A percentile compares a stretch with the other conserved stretches of the same genome.
phyloP scores from a whole-genome alignment of 23 tunicate genomes.

The Trididemnum miniatum region DNA sequence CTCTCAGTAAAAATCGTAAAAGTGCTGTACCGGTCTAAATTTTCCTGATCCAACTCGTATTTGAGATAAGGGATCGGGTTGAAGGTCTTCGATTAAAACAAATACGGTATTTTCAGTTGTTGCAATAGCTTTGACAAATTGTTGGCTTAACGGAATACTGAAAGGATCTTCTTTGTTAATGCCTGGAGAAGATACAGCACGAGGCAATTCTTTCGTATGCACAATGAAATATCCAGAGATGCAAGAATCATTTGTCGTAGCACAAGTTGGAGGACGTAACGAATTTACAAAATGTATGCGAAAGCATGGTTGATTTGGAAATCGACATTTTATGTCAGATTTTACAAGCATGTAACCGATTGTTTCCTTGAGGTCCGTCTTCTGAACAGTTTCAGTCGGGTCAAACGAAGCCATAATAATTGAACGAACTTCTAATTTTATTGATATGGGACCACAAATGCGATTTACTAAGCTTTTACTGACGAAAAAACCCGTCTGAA shows the following conservation, averaged over 20 bases:
- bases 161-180: slow-evolving; percentile 37
- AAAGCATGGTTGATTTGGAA: slow-evolving; percentile 30
- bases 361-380: neutral
- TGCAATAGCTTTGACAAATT: neutral
- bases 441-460: neutral
- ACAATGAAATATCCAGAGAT: neutral
- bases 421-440: neutral
- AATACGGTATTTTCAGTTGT: neutral
- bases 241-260: neutral
- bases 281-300: neutral
- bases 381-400: neutral
- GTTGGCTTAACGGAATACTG: slow-evolving; percentile 36
- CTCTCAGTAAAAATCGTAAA: too few relatives aligned
- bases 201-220: slow-evolving; percentile 7
- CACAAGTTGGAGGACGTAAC: neutral
- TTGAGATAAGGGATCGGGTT: slow-evolving; percentile 25
- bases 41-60: neutral
- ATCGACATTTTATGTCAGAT: neutral
- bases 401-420: neutral
- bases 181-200: neutral
- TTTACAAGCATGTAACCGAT: neutral
- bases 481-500: neutral
- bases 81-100: slow-evolving; percentile 55
- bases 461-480: neutral
- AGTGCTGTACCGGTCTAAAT: slow-evolving; percentile 2